Evolutionary conservation across 2,797 vertebrate species (phyloP).

Genomic region (Gambelia wislizenii): DNA sequence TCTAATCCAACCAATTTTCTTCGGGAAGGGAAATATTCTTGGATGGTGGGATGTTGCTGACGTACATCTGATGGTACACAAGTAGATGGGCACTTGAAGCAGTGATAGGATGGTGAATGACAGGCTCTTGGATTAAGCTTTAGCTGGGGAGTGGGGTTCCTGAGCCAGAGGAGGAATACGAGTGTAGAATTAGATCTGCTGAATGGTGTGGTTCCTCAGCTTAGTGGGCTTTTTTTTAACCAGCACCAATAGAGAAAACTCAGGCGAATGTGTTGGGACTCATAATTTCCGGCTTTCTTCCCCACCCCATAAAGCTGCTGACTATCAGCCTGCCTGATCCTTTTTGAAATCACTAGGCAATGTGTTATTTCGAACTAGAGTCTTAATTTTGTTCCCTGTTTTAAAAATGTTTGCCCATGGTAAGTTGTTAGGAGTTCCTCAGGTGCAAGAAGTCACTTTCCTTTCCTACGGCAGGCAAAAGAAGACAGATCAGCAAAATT

Average conservation of each 20-base stretch:
- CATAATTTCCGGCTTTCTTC: not conserved
- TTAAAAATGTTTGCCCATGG: not conserved
- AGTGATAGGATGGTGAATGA: too few species aligned
- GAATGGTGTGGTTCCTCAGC: not conserved
- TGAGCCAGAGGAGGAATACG: not conserved
- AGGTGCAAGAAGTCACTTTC: slow-evolving; percentile 7
- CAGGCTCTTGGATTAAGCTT: not conserved
- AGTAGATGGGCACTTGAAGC: too few species aligned
- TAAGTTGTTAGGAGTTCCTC: not conserved
- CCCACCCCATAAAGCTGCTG: not conserved
- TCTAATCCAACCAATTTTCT: not conserved
- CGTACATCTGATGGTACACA: not conserved
- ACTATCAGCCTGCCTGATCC: not conserved
- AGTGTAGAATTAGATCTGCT: not conserved
- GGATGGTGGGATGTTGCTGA: not conserved
- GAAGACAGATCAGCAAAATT: slow-evolving; percentile 11
- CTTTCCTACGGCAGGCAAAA: not conserved
- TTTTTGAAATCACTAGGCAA: slow-evolving; percentile 1
- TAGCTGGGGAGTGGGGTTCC: not conserved
- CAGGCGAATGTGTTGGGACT: not conserved
- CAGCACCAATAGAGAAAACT: not conserved
- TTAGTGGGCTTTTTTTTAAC: not conserved
- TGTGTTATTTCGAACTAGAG: not conserved
- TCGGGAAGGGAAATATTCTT: not conserved
- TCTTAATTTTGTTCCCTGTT: not conserved